These are phyloP conservation scores for Leucoptera coffeella DNA, from an alignment of 2,888 invertebrate species.

Conservation along the genomic window DNA sequence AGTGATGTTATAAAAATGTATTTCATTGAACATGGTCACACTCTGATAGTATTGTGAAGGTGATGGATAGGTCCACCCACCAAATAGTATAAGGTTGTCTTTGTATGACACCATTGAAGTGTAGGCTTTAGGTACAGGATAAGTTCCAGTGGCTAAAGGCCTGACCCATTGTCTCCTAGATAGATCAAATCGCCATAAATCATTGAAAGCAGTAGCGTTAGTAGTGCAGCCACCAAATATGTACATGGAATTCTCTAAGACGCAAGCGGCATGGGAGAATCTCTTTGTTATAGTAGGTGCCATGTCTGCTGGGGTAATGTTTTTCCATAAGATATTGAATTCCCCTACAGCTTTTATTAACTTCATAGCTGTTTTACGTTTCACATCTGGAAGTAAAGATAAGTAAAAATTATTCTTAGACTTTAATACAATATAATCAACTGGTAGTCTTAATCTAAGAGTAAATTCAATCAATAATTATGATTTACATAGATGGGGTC, in stretches of 20 bases:
- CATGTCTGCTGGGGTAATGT: constrained; percentile 50
- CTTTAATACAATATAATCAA: not conserved
- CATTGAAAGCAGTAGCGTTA: constrained; percentile 92
- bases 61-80: constrained; percentile 93
- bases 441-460: not conserved
- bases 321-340: constrained; percentile 72
- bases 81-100: constrained; percentile 80
- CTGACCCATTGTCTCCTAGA: constrained; percentile 80
- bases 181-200: constrained; percentile 90
- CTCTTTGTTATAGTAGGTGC: constrained; percentile 79
- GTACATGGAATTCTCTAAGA: constrained; percentile 81
- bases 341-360: constrained; percentile 70
- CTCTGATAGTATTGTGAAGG: constrained; percentile 78
- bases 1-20: constrained; percentile 79
- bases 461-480: too few relatives aligned
- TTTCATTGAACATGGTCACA: constrained; percentile 85
- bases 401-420: too few relatives aligned
- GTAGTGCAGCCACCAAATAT: constrained; percentile 95
- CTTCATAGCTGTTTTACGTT: constrained; percentile 65
- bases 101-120: constrained; percentile 87
- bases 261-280: constrained; percentile 87
- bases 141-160: constrained; percentile 74
- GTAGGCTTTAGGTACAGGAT: constrained; percentile 94
- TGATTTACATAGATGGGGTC: too few relatives aligned
- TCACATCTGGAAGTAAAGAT: constrained; percentile 61